Evolutionary conservation across 2,113 vertebrate genomes (phyloP).

Genomic region (Dicentrarchus labrax): DNA sequence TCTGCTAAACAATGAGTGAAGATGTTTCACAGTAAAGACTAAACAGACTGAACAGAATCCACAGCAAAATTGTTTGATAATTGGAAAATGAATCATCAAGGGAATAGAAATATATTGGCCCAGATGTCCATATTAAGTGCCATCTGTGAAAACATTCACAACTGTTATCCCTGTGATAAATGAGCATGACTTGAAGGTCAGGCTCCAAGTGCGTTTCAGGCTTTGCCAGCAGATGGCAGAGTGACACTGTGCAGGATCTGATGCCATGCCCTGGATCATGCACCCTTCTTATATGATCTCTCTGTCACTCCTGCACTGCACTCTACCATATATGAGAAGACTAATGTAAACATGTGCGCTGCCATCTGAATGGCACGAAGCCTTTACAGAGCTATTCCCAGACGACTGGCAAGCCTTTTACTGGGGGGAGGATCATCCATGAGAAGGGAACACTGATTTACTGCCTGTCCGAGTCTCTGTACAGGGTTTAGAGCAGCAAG

Average conservation of each 20-base stretch:
- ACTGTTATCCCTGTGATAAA: constrained; percentile 77
- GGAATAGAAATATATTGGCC: constrained; percentile 74
- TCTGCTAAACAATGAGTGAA: constrained; percentile 65
- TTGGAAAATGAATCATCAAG: constrained; percentile 72
- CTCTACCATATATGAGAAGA: constrained; percentile 21
- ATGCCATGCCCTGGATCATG: constrained; percentile 14
- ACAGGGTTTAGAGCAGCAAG: constrained; percentile 41
- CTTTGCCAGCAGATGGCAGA: constrained; percentile 78
- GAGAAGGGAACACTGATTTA: constrained; percentile 56
- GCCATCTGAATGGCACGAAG: constrained; percentile 40
- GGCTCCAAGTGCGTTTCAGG: constrained; percentile 18
- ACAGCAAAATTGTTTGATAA: constrained; percentile 67
- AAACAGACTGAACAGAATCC: constrained; percentile 67
- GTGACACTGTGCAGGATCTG: constrained; percentile 24
- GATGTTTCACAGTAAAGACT: constrained; percentile 59
- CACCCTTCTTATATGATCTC: constrained; percentile 8
- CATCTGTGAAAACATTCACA: constrained; percentile 79
- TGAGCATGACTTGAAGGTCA: constrained; percentile 78
- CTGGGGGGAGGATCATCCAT: constrained; percentile 37
- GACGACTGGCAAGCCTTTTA: constrained; percentile 39
- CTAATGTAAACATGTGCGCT: constrained; percentile 49
- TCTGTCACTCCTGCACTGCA: constrained; percentile 20
- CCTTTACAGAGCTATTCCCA: constrained; percentile 46
- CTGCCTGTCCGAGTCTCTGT: constrained; percentile 31
- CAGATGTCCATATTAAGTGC: constrained; percentile 80